Percentiles rank a stretch among this genome's conserved stretches.
These are phyloP conservation scores for Dynastes tityus DNA, from an alignment of 2,888 invertebrate genomes.

Conservation along the genomic window DNA sequence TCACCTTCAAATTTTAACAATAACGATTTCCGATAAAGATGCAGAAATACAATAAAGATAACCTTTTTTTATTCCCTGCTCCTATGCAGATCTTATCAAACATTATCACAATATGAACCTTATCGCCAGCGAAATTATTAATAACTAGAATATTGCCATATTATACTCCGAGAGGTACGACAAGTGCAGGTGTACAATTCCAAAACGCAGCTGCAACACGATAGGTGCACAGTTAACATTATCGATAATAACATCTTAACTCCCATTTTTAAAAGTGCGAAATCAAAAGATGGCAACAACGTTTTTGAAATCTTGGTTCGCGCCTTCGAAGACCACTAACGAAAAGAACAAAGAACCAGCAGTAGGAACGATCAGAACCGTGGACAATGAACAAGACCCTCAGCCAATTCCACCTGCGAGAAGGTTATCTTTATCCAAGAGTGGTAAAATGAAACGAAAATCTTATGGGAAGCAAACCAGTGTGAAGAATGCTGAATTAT, in stretches of 20 bases:
- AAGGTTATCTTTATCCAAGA: conserved; percentile 59
- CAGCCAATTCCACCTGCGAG: conserved; percentile 53
- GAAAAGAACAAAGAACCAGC: conserved; percentile 27
- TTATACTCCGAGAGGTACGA: no score
- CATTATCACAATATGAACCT: conserved; percentile 51
- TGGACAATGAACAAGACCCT: conserved; percentile 50
- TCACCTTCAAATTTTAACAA: no score
- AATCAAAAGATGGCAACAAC: conserved; percentile 26
- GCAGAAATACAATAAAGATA: conserved; percentile 20
- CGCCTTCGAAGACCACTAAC: conserved; percentile 5
- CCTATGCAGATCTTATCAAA: conserved; percentile 53
- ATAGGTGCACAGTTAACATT: neutral
- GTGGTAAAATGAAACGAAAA: conserved; percentile 59
- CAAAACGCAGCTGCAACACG: neutral
- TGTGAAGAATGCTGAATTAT: conserved; percentile 48
- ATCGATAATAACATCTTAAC: neutral
- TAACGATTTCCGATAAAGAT: neutral
- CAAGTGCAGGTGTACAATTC: no score
- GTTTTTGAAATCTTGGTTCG: conserved; percentile 46
- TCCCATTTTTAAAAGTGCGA: neutral
- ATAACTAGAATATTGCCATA: neutral
- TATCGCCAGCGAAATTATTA: conserved; percentile 49
- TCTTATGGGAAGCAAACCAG: conserved; percentile 50
- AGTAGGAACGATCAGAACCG: conserved; percentile 1
- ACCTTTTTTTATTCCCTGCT: conserved; percentile 5